A percentile compares a stretch with the other conserved stretches of the same genome.
These are phyloP conservation scores for Cichladusa arquata DNA, from an alignment of 2,113 vertebrate species.

Conservation along the genomic window DNA sequence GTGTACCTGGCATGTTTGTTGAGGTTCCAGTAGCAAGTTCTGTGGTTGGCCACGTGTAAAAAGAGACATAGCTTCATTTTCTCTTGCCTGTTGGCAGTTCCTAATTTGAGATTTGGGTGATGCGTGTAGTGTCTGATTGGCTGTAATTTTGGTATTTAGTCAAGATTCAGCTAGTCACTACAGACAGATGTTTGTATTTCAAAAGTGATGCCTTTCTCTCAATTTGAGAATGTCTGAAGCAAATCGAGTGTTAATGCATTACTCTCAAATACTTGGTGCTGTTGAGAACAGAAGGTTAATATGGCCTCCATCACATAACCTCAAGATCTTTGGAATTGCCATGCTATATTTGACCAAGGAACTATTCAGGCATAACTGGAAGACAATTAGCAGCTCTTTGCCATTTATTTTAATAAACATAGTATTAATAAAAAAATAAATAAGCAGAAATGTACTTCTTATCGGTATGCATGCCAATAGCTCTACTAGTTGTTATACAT, in stretches of 20 bases:
- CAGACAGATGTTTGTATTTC: not conserved
- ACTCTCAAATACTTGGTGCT: not conserved
- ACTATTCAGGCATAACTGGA: not conserved
- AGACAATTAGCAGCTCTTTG: not conserved
- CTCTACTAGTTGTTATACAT: not conserved
- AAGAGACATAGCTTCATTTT: not conserved
- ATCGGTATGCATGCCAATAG: not conserved
- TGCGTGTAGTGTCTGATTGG: not conserved
- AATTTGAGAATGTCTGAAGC: not conserved
- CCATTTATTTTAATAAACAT: not conserved
- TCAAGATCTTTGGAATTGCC: not conserved
- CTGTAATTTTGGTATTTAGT: not conserved
- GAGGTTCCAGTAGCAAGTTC: not conserved
- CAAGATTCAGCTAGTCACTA: not conserved
- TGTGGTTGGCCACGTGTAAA: not conserved
- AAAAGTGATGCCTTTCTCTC: not conserved
- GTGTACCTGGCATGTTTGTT: rapidly evolving
- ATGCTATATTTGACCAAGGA: not conserved
- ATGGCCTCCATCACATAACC: not conserved
- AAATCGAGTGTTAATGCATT: not conserved
- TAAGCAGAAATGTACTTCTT: not conserved
- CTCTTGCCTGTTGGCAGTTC: not conserved
- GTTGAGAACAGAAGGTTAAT: not conserved
- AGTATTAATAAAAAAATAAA: not conserved
- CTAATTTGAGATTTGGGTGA: not conserved